Evolutionary conservation across 2,113 vertebrate species (phyloP).

Genomic region (Corvus hawaiiensis): DNA sequence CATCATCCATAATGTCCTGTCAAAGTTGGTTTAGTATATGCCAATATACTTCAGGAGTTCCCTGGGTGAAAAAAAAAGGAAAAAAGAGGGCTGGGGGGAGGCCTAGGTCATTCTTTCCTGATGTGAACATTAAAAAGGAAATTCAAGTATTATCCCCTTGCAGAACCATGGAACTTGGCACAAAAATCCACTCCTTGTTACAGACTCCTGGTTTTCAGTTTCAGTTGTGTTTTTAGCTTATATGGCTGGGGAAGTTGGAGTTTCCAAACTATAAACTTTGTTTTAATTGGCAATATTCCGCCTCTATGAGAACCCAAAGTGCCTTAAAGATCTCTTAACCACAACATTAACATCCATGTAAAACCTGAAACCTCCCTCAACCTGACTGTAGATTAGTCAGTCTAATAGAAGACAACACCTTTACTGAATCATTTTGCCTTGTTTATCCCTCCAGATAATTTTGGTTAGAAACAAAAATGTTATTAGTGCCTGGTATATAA

Average conservation of each 20-base stretch:
- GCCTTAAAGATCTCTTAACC: background rate
- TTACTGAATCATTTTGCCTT: background rate
- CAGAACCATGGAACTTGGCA: background rate
- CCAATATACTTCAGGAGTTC: background rate
- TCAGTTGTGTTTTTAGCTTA: background rate
- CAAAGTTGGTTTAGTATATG: background rate
- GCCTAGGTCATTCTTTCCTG: background rate
- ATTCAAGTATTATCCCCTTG: background rate
- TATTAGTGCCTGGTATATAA: background rate
- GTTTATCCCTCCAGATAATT: background rate
- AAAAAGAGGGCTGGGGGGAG: accelerated
- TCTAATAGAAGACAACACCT: background rate
- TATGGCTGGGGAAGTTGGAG: background rate
- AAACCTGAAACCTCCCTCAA: background rate
- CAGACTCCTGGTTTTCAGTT: background rate
- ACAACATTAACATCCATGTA: background rate
- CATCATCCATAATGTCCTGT: background rate
- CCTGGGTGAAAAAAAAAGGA: accelerated
- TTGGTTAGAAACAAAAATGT: background rate
- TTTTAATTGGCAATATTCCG: background rate
- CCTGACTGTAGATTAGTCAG: background rate
- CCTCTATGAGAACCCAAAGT: background rate
- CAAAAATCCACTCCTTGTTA: background rate
- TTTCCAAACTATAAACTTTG: background rate
- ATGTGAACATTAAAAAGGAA: background rate